phyloP scores from a whole-genome alignment of 1,140 invertebrate genomes.

The Lordiphosa mommai region DNA sequence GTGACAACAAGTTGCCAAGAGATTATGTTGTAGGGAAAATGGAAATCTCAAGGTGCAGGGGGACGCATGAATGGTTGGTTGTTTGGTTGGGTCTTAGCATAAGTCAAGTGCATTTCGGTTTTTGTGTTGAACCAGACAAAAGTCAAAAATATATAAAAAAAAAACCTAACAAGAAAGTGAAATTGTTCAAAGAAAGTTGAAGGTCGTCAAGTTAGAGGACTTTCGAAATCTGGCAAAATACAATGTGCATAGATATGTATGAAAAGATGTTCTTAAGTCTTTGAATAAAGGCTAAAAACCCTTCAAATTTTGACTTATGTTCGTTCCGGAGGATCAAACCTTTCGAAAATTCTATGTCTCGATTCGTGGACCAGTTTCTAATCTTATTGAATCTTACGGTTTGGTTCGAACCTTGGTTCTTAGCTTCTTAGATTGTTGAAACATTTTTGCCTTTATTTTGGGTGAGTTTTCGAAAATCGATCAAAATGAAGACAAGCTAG shows the following conservation, averaged over 20 bases:
- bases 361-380: too few relatives aligned
- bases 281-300: background rate
- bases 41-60: constrained; percentile 48
- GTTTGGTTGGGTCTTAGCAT: constrained; percentile 35
- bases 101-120: constrained; percentile 52
- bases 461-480: too few relatives aligned
- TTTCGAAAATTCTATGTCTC: too few relatives aligned
- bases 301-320: too few relatives aligned
- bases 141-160: too few relatives aligned
- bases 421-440: too few relatives aligned
- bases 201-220: constrained; percentile 25
- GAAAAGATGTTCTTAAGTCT: background rate
- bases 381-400: too few relatives aligned
- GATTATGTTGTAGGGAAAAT: constrained; percentile 8
- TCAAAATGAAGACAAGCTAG: too few relatives aligned
- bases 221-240: background rate
- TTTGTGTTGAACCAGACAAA: constrained; percentile 27
- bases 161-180: constrained; percentile 55
- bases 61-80: background rate
- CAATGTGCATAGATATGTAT: background rate
- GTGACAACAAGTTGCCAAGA: constrained; percentile 34
- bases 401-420: too few relatives aligned
- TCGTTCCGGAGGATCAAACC: too few relatives aligned
- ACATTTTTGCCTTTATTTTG: too few relatives aligned
- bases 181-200: constrained; percentile 52